These are phyloP conservation scores for Discoglossus pictus DNA, from an alignment of 2,797 vertebrate species.

Conservation along the genomic window DNA sequence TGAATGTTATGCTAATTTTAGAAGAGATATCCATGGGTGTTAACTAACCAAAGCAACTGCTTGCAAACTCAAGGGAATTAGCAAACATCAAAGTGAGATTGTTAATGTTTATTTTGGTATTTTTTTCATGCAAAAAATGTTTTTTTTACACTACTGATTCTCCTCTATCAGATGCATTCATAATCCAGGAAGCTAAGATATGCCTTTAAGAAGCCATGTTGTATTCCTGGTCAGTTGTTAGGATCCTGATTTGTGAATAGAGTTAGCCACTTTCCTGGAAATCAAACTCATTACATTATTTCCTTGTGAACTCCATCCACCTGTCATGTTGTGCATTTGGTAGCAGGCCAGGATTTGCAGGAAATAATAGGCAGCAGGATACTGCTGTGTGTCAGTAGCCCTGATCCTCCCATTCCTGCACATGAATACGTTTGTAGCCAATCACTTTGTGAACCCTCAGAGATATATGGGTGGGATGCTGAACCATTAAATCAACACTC, in stretches of 20 bases:
- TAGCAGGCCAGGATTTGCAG: conserved; percentile 71
- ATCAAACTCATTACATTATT: conserved; percentile 73
- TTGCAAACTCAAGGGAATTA: no score
- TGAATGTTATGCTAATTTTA: no score
- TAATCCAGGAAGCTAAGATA: no score
- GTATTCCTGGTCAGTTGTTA: conserved; percentile 58
- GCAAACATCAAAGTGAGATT: no score
- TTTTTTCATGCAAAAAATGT: no score
- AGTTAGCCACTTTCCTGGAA: conserved; percentile 76
- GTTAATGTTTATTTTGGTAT: no score
- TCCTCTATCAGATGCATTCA: no score
- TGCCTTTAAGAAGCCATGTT: no score
- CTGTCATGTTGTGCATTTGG: conserved; percentile 75
- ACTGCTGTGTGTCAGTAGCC: conserved; percentile 78
- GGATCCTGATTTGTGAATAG: conserved; percentile 60
- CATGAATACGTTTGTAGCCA: conserved; percentile 67
- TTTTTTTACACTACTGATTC: no score
- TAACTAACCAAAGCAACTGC: no score
- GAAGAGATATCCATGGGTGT: no score
- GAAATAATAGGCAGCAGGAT: conserved; percentile 85
- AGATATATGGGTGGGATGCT: conserved; percentile 61
- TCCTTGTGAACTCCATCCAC: conserved; percentile 79
- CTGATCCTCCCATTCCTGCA: conserved; percentile 81
- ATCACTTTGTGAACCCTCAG: conserved; percentile 59
- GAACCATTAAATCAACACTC: conserved; percentile 60